phyloP scores from a whole-genome alignment of 2,113 vertebrate species.

The Callaeas wilsoni region DNA sequence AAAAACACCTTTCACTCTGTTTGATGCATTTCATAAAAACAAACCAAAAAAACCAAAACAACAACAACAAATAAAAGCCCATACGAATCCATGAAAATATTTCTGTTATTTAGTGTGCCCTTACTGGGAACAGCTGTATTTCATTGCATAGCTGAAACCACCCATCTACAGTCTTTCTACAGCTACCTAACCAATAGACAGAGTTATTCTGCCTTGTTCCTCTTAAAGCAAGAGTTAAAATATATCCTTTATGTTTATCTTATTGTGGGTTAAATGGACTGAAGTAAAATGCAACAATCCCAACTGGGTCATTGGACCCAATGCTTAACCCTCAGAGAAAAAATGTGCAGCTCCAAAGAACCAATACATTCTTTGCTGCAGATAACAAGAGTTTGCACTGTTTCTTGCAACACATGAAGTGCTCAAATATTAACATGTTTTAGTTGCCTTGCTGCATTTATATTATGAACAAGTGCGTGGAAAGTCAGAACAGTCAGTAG shows the following conservation, averaged over 20 bases:
- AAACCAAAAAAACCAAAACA: not conserved
- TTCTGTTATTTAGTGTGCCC: not conserved
- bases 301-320: not conserved
- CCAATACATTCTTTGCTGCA: not conserved
- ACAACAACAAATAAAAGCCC: not conserved
- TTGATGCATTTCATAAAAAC: not conserved
- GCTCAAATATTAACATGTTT: not conserved
- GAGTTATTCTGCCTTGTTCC: not conserved
- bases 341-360: not conserved
- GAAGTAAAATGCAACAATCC: fast-evolving
- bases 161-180: not conserved
- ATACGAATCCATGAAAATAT: not conserved
- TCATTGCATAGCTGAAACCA: not conserved
- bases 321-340: not conserved
- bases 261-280: not conserved
- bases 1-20: not conserved
- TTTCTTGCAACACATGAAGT: not conserved
- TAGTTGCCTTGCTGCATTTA: not conserved
- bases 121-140: not conserved
- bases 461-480: not conserved
- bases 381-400: not conserved
- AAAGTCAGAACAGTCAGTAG: not conserved
- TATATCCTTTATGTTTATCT: not conserved
- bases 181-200: not conserved
- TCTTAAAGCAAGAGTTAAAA: not conserved